Percentiles rank a stretch among this genome's conserved stretches.
phyloP scores from a whole-genome alignment of 1,140 invertebrate species.

The Laupala kohalensis region DNA sequence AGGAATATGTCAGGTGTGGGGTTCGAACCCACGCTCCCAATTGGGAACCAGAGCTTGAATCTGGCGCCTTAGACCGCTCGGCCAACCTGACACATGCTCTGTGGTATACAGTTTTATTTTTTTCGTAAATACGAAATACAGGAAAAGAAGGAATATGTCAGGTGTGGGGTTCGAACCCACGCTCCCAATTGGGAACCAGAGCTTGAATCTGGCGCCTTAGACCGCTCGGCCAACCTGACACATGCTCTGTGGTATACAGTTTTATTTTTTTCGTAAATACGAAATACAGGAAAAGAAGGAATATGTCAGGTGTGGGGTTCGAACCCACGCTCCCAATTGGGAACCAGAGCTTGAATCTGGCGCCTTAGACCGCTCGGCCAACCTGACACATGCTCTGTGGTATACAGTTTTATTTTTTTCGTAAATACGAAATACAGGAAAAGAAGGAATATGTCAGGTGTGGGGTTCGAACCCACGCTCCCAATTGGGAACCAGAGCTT shows the following conservation, averaged over 20 bases:
- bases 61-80: constrained; percentile 28
- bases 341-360: constrained; percentile 60
- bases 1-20: constrained; percentile 52
- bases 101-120: too few species aligned
- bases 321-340: constrained; percentile 56
- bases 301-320: constrained; percentile 55
- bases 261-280: too few species aligned
- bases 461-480: constrained; percentile 63
- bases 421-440: too few species aligned
- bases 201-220: constrained; percentile 45
- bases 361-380: constrained; percentile 21
- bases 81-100: constrained; percentile 22
- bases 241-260: too few species aligned
- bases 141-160: too few species aligned
- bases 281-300: too few species aligned
- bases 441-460: too few species aligned
- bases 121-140: too few species aligned
- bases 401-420: too few species aligned
- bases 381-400: too few species aligned
- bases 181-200: constrained; percentile 55
- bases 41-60: constrained; percentile 60
- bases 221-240: constrained; percentile 20
- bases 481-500: constrained; percentile 55
- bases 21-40: constrained; percentile 59
- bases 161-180: constrained; percentile 62